phyloP scores from a whole-genome alignment of 1,140 invertebrate genomes.

The Cardiocondyla obscurior region DNA sequence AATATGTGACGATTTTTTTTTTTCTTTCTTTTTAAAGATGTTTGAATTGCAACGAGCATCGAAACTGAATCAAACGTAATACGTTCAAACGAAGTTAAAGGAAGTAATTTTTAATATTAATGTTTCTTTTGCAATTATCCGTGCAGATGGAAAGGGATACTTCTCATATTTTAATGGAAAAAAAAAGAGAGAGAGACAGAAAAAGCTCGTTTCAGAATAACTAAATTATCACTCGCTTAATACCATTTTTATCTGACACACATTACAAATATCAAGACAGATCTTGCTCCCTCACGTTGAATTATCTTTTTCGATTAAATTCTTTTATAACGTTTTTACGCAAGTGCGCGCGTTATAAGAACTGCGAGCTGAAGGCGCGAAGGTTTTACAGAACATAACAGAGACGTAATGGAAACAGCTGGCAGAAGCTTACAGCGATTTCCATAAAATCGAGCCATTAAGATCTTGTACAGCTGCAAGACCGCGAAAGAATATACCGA shows the following conservation, averaged over 20 bases:
- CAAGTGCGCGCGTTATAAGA: slow-evolving; percentile 10
- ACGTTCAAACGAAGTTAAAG: neutral
- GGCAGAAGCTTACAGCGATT: slow-evolving; percentile 34
- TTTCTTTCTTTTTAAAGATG: neutral
- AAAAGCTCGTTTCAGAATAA: neutral
- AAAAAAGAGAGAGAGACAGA: neutral
- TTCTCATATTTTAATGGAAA: slow-evolving; percentile 5
- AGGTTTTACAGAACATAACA: slow-evolving; percentile 27
- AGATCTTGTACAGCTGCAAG: slow-evolving; percentile 25
- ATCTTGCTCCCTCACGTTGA: neutral
- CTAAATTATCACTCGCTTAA: slow-evolving; percentile 31
- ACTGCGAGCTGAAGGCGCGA: slow-evolving; percentile 6
- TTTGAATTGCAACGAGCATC: neutral
- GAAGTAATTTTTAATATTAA: slow-evolving; percentile 2
- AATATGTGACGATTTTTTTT: neutral
- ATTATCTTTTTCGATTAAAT: slow-evolving; percentile 52
- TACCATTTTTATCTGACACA: slow-evolving; percentile 43
- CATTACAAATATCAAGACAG: neutral
- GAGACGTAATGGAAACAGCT: slow-evolving; percentile 34
- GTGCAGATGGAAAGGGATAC: neutral
- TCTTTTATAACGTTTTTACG: slow-evolving; percentile 27
- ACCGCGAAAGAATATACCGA: neutral
- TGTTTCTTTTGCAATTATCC: slow-evolving; percentile 6
- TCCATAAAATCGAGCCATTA: slow-evolving; percentile 42
- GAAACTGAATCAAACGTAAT: neutral